Base-by-base conservation (phyloP, 1,140 invertebrate species). In the Heliconius hermathena region DNA sequence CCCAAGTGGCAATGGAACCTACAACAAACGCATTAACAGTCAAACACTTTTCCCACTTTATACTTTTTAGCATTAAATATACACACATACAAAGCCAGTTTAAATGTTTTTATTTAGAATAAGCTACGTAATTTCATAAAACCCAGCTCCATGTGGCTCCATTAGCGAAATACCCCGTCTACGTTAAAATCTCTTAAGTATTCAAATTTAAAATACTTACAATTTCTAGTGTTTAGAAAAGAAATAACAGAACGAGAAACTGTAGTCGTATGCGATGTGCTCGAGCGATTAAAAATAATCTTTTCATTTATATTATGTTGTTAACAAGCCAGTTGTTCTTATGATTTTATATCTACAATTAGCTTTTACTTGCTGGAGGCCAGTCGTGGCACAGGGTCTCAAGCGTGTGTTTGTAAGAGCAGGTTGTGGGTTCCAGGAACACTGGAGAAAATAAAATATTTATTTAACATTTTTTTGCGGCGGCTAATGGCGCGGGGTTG, bases 141-240 rank as follows among this genome's bases (percentile, higher is more conserved):
- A 66, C 9, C 22, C 26, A 29, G 60, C n/a, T n/a, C n/a, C 54
- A n/a, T 16, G 60, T 29, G 60, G 60, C 60, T 66, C 26, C 60
- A 66, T 66, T 29, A 66, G 60, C 60, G 60, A 66, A 66, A 66
- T 66, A 22, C 26, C 22, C 60, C 60, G 29, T 66, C 60, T 11
- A 66, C 26, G 60, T 66, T 66, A 66, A 66, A 66, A 66, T 66
- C 60, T 66, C 22, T 66, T 66, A 66, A 66, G 60, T 29, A 66
- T 66, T 26, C 60, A 66, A 66, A 13, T 66, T 66, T 66, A 66
- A 66, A 66, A 66, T 66, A 66, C 60, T 66, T 66, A 66, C 60
- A 66, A 66, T 66, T 66, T 29, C 60, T 66, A 66, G 26, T 66
- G 26, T 66, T 66, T 66, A 66, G 60, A 66, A 66, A 66, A 66